Evolutionary conservation across 2,797 vertebrate genomes (phyloP), one percentile per base, ranked within the genome.

Genomic region (Myoxocephalus aenaeus): DNA sequence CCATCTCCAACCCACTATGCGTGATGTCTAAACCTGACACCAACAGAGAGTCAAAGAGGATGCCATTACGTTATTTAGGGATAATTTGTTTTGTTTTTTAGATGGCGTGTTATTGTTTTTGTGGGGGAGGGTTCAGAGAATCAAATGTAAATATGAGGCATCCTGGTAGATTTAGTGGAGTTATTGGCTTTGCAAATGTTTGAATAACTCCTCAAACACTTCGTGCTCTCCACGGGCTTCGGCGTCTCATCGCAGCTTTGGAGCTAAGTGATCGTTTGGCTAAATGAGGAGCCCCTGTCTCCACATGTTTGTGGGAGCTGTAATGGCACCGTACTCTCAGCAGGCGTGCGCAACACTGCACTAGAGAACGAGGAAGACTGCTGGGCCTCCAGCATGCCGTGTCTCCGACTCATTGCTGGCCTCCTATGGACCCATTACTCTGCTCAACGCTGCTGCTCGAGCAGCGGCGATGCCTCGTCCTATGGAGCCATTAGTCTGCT

Each of bases 121-220:
- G 71, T 53, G 74, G 70, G 80, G 84, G 81, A 65, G 75, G 79
- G 80, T 66, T 87, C 77, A 79, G 70, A 83, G 84, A 87, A 81
- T 85, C 83, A 88, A 87, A 89, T 87, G 92, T 92, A 95, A 94
- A 94, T 92, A 93, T 73, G 84, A 89, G 87, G 88, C 96, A 96
- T 96, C 96, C 96, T 95, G 95, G 94, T 96, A 97, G 97, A 98
- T 97, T 97, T 97, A 97, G 96, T 95, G 96, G 95, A 96, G 96
- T 97, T 99, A 98, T 96, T 97, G 96, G 96, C 96, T 97, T 97
- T 95, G 96, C 95, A 97, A 97, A 96, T 97, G 96, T 97, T 97
- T 97, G 96, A 97, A 96, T 96, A 97, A 97, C 96, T 97, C 96
- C 93, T 97, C 97, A 96, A 97, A 96, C 96, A 97, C 96, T 95